Base-by-base conservation (phyloP, 2,888 invertebrate genomes). In the Phyto melanocephala region DNA sequence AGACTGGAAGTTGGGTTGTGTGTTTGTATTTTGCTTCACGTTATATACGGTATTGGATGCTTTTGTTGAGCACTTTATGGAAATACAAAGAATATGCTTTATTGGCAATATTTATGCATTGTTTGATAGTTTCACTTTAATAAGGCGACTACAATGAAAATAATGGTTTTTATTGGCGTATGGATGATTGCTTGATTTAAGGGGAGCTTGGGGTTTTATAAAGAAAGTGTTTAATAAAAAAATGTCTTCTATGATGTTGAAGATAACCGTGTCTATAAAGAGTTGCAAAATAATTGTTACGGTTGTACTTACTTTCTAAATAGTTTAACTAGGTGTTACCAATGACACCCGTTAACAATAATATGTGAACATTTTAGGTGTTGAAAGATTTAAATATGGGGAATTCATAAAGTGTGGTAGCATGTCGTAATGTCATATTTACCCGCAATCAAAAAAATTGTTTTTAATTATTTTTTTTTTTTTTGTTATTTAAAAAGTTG, bases 11-110 rank as follows among this genome's bases (percentile, higher is more conserved):
- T 35, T 22, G 13, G 24, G 40, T 40, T 40, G 35, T 65, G 56
- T 63, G n/a, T 45, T 8, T n/a, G 56, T 28, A 37, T 42, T 33
- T 28, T 70, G 45, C 42, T 74, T 65, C 45, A 54, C 62, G 62
- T 75, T 75, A 17, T n/a, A 62, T 56, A 71, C 42, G 86, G 86
- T 88, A 86, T 50, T 76, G 50, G 10, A 62, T 85, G 80, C 80
- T 71, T 74, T 76, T 88, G 88, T 88, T 87, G 87, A 87, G 87
- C 87, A 89, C 88, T 89, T 88, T 88, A 86, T 86, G 84, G 87
- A 63, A 84, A 77, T 88, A 89, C 89, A 89, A 89, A 88, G 89
- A 89, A 89, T 89, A 85, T 89, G 89, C 89, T 89, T 89, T 89
- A 89, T 89, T 89, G 89, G 89, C 89, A 89, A 88, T 89, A 76